These are phyloP conservation scores for human DNA, from an alignment of 2,113 vertebrate genomes.

Conservation along the genomic window DNA sequence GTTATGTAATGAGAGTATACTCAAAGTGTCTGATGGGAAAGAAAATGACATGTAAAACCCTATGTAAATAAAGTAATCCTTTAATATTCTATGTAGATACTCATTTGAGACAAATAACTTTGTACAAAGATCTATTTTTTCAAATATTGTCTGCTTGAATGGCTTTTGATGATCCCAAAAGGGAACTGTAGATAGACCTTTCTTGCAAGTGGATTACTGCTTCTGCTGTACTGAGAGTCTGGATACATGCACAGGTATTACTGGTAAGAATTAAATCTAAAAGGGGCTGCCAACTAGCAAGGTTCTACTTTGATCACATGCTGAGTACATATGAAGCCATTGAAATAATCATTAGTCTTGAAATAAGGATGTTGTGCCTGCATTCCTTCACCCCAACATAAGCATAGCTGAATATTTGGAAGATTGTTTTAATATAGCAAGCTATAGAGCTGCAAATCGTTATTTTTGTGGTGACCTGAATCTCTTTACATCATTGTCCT, in stretches of 20 bases:
- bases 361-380: neutral
- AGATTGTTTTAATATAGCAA: neutral
- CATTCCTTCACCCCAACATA: neutral
- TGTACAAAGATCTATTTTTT: slow-evolving; percentile 24
- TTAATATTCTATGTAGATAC: neutral
- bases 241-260: neutral
- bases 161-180: neutral
- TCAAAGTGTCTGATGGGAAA: neutral
- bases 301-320: neutral
- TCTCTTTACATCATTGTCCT: neutral
- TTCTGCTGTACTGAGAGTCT: slow-evolving; percentile 1
- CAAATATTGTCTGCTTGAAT: slow-evolving; percentile 20
- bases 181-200: neutral
- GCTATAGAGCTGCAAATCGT: neutral
- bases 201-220: neutral
- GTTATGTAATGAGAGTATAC: neutral
- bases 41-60: neutral
- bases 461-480: neutral
- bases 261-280: neutral
- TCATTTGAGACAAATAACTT: slow-evolving; percentile 39
- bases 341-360: slow-evolving; percentile 8
- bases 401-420: neutral
- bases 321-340: neutral
- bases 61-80: slow-evolving; percentile 47
- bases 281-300: neutral